Evolutionary conservation across 1,140 invertebrate genomes (phyloP), one percentile per base, ranked within the genome.

Genomic region (Chironomus striatipennis): DNA sequence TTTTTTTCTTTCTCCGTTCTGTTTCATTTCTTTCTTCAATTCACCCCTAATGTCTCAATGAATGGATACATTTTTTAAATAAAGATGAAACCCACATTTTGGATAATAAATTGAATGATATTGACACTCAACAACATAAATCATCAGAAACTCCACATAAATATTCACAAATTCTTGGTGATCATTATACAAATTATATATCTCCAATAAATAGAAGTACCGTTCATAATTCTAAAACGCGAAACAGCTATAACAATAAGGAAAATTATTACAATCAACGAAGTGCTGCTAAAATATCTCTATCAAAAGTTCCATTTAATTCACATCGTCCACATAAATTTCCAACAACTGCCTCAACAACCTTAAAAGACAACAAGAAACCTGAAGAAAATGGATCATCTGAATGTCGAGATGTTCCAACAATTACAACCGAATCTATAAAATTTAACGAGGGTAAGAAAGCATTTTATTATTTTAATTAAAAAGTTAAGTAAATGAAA

Each of bases 211-310:
- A 21, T 9, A 70, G 65, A 18, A 70, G 20, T 18, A 70, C 17
- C 7, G 7, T 10, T 21, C 17, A 70, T 70, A 21, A 18, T 9
- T 21, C 9, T 70, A 70, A 70, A 18, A 8, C 20, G 65, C 65
- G 65, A 10, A 70, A 20, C 10, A 34, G 24, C 24, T 34, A 34
- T 34, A 18, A 70, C 17, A 70, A 70, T 70, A 70, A 70, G 18
- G 65, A 70, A 70, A 70, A 70, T 70, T 18, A 70, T 20, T 70
- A 70, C 65, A 70, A 70, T 70, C 65, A 70, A 21, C 65, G 65
- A 17, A 57, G 47, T 15, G 47, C 47, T 57, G 47, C 12, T 57
- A 57, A 57, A 57, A 57, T 57, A 57, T 57, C 12, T 57, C n/a
- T n/a, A 57, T 70, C 65, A 5, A 18, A 70, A 70, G 18, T 34